Conservation (phyloP, 2,888 invertebrate species). For the Eupithecia centaureata region DNA sequence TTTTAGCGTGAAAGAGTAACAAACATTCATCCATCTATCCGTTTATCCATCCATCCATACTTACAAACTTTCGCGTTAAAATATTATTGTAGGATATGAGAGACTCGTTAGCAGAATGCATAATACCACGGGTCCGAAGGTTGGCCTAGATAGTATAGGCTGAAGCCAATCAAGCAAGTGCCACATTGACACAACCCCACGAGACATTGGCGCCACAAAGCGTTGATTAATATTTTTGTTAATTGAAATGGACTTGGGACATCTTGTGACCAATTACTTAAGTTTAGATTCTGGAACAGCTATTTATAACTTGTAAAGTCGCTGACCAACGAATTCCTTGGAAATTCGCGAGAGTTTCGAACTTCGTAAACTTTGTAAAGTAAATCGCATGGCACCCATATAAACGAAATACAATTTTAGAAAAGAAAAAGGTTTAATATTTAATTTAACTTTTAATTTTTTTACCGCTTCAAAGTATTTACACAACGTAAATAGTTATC, state of each 20-base stretch:
- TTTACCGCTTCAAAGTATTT: no score
- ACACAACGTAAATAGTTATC: no score
- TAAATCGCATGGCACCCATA: neutral
- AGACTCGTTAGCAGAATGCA: neutral
- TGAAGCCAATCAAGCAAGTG: conserved; percentile 31
- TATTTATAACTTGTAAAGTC: conserved; percentile 65
- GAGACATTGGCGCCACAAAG: conserved; percentile 66
- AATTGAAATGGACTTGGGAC: conserved; percentile 71
- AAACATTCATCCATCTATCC: no score
- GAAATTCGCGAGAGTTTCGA: conserved; percentile 30
- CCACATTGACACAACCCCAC: conserved; percentile 38
- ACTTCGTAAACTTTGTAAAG: conserved; percentile 12
- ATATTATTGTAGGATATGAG: no score
- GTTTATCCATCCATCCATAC: no score
- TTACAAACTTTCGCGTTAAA: no score
- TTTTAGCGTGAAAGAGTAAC: no score
- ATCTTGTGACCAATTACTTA: conserved; percentile 67
- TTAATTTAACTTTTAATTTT: no score
- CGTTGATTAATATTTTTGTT: conserved; percentile 75
- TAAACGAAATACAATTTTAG: neutral
- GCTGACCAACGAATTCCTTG: conserved; percentile 46
- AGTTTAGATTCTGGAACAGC: conserved; percentile 68
- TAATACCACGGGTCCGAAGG: neutral
- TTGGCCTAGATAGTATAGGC: conserved; percentile 7
- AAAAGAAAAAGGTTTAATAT: neutral